A percentile compares a stretch with the other conserved stretches of the same genome.
Evolutionary conservation across 2,113 vertebrate species (phyloP).

Genomic region (Onychostruthus taczanowskii): DNA sequence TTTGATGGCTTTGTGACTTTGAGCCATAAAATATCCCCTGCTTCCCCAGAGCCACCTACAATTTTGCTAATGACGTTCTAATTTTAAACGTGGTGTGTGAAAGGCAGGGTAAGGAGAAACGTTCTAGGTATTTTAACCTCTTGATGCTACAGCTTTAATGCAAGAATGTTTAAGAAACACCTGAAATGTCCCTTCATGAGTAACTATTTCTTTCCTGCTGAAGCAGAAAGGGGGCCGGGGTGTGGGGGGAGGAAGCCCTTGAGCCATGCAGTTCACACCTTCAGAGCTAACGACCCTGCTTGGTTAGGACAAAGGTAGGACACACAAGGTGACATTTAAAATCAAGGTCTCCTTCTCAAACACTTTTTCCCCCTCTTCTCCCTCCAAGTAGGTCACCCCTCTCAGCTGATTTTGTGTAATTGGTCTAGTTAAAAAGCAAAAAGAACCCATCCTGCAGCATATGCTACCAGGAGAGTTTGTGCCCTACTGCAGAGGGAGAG

Average conservation of each 20-base stretch:
- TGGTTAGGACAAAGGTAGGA: neutral
- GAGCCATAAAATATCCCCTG: neutral
- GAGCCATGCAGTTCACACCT: neutral
- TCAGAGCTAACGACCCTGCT: neutral
- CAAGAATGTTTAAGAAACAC: neutral
- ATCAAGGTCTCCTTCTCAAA: slow-evolving; percentile 7
- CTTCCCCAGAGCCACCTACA: neutral
- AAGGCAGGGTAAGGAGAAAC: neutral
- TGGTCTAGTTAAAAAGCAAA: neutral
- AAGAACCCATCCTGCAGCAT: neutral
- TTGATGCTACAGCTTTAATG: neutral
- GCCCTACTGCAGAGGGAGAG: neutral
- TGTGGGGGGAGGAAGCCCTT: fast-evolving
- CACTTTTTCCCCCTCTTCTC: neutral
- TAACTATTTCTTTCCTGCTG: neutral
- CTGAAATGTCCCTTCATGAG: neutral
- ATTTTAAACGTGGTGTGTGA: neutral
- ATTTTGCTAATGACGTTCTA: neutral
- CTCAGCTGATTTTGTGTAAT: neutral
- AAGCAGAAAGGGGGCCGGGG: neutral
- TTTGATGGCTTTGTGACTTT: neutral
- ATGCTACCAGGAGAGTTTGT: neutral
- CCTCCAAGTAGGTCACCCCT: neutral
- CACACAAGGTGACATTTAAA: neutral
- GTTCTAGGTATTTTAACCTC: neutral